Conservation (phyloP, 2,797 vertebrate genomes). For the Notoglanidium macrostoma region DNA sequence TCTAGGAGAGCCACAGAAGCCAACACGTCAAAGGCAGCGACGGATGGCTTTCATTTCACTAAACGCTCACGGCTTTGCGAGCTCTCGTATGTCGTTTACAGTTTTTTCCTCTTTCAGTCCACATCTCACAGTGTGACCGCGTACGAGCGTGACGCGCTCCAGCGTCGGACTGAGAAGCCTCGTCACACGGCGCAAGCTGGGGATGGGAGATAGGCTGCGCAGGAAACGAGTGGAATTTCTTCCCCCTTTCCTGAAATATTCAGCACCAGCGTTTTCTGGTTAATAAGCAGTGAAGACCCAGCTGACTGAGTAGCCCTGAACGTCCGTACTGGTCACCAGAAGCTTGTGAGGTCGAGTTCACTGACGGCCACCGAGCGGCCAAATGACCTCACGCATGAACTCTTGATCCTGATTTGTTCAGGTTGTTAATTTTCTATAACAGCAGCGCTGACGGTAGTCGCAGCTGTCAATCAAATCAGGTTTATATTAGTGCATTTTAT, state of each 20-base stretch:
- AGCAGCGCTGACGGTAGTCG: background rate
- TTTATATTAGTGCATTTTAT: background rate
- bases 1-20: background rate
- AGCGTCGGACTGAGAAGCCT: background rate
- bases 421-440: background rate
- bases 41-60: background rate
- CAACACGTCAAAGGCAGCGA: background rate
- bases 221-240: slow-evolving; percentile 14
- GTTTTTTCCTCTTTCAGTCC: too few relatives aligned
- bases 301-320: background rate
- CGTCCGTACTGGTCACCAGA: too few relatives aligned
- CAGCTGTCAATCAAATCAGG: background rate
- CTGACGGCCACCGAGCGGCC: background rate
- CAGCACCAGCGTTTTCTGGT: too few relatives aligned
- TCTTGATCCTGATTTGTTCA: background rate
- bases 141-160: background rate
- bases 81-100: background rate
- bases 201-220: background rate
- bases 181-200: background rate
- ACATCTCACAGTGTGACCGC: background rate
- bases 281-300: background rate
- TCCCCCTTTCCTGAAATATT: background rate
- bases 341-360: background rate
- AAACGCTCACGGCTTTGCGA: background rate
- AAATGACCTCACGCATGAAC: background rate